Base-by-base conservation (phyloP, 2,113 vertebrate species). In the Odontesthes bonariensis region DNA sequence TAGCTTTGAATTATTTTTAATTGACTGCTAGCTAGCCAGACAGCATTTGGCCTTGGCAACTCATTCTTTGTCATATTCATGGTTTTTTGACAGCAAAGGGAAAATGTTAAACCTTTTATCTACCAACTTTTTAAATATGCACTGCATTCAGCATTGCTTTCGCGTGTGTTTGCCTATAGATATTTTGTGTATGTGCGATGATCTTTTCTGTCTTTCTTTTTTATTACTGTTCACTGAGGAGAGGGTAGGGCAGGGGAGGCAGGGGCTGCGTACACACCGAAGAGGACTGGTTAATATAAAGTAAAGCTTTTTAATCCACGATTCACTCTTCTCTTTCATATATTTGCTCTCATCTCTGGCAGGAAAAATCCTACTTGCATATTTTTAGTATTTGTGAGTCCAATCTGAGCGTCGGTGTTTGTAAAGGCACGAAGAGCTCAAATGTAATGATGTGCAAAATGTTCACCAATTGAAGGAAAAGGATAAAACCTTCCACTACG, bases 251-350 rank as follows among this genome's bases (percentile, higher is more conserved):
- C 33, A 46, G 10, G 9, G 22, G 9, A 31, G 55, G 66, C 53
- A 57, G 46, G 53, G 40, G 32, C 17, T 61, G 32, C 20, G 76
- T 52, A 10, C 32, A 33, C 23, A 44, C 16, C 47, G 31, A 52
- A 56, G 55, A 51, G 49, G 52, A 38, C 64, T 56, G 40, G 27
- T 73, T 76, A 75, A 69, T 61, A 73, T 57, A 53, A 65, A 69
- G 35, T 59, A 62, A 73, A 60, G 73, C 77, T 72, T 74, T 73
- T 77, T 59, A 74, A 77, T 81, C 57, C 63, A 52, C 27, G 40
- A 62, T 23, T 14, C 11, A 46, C 31, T 44, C 31, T 38, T 27
- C 23, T 46, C 71, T 60, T 2, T 65, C 4, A 58, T 54, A 62
- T 13, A 20, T 5, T 52, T 52, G 40, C 31, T 40, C 46, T 65